Evolutionary conservation across 2,888 invertebrate species (phyloP).

Genomic region (Leptogaster cylindrica): DNA sequence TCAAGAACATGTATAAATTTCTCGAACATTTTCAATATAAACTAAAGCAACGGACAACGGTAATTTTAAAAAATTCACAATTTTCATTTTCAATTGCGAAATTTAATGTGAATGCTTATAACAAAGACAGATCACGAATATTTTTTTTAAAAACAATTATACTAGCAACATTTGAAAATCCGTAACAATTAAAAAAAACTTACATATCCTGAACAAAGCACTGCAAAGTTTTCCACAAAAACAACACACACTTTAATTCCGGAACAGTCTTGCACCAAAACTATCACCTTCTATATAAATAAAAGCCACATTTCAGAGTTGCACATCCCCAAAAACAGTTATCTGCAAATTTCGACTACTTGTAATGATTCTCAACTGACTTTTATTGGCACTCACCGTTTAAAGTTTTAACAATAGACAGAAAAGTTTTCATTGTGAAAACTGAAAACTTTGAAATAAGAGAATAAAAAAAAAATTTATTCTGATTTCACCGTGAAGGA

Average conservation of each 20-base stretch:
- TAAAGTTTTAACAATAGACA: constrained; percentile 45
- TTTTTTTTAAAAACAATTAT: too few relatives aligned
- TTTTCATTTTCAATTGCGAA: too few relatives aligned
- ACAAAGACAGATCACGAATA: too few relatives aligned
- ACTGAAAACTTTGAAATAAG: constrained; percentile 16
- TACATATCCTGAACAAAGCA: neutral
- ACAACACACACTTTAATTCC: neutral
- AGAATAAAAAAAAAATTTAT: constrained; percentile 14
- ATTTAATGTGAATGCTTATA: too few relatives aligned
- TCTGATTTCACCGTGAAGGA: constrained; percentile 20
- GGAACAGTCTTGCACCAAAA: neutral
- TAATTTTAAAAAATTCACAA: too few relatives aligned
- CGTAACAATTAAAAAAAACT: too few relatives aligned
- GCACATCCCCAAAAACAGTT: constrained; percentile 29
- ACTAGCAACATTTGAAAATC: too few relatives aligned
- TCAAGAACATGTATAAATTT: too few relatives aligned
- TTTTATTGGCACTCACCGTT: constrained; percentile 47
- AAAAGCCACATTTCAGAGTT: neutral
- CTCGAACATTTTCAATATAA: too few relatives aligned
- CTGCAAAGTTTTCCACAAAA: neutral
- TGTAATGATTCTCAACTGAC: constrained; percentile 39
- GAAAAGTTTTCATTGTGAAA: constrained; percentile 36
- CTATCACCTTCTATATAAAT: neutral
- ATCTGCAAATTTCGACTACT: neutral
- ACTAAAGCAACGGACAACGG: too few relatives aligned